Percentiles rank a stretch among this genome's conserved stretches.
These are phyloP conservation scores for Metellina segmentata DNA, from an alignment of 2,888 invertebrate genomes.

Conservation along the genomic window DNA sequence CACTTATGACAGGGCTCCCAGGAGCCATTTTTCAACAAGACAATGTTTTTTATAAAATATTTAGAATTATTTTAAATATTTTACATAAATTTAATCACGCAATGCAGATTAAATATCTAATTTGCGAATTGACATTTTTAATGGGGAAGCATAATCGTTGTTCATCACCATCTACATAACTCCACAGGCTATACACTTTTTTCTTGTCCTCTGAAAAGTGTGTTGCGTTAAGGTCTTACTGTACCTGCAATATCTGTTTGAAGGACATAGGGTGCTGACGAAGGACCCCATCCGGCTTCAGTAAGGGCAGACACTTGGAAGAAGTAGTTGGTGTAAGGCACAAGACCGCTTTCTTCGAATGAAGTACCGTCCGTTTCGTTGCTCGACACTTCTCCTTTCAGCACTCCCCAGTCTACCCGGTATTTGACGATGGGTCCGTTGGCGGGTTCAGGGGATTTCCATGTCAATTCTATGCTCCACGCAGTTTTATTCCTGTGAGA, in stretches of 20 bases:
- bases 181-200: too few relatives aligned
- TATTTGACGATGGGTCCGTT: conserved; percentile 33
- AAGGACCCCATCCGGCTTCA: conserved; percentile 5
- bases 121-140: too few relatives aligned
- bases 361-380: not conserved
- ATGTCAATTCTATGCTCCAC: conserved; percentile 5
- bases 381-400: not conserved
- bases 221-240: too few relatives aligned
- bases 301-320: conserved; percentile 38
- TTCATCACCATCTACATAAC: too few relatives aligned
- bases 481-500: conserved; percentile 5
- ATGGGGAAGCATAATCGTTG: too few relatives aligned
- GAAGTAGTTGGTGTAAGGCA: conserved; percentile 26
- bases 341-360: not conserved
- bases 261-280: not conserved
- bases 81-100: too few relatives aligned
- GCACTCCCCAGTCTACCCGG: not conserved
- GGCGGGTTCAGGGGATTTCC: conserved; percentile 9
- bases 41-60: too few relatives aligned
- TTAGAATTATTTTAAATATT: too few relatives aligned
- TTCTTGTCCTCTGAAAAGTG: too few relatives aligned
- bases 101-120: too few relatives aligned
- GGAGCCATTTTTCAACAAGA: too few relatives aligned
- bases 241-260: conserved; percentile 45
- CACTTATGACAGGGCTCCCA: too few relatives aligned